phyloP scores from a whole-genome alignment of 2,113 vertebrate genomes.

The Melozone crissalis region DNA sequence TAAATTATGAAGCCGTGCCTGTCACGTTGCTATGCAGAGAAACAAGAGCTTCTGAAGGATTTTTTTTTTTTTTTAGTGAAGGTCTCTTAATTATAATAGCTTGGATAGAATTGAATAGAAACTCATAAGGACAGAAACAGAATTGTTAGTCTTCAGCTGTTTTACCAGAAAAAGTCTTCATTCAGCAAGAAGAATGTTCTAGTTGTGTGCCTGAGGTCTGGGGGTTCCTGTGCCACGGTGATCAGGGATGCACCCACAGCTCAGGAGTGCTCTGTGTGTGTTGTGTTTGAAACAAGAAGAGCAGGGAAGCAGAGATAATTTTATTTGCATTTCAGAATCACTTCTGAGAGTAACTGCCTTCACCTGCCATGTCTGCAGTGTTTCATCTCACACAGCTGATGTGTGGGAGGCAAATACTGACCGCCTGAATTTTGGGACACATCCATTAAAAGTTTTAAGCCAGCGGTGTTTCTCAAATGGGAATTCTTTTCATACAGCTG shows the following conservation, averaged over 20 bases:
- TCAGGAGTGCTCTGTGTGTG: not conserved
- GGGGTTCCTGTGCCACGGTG: not conserved
- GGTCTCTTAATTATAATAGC: not conserved
- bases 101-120: not conserved
- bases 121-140: not conserved
- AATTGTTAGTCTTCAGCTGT: not conserved
- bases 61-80: not conserved
- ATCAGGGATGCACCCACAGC: not conserved
- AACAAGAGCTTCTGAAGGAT: not conserved
- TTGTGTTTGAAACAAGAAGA: not conserved
- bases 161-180: not conserved
- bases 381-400: not conserved
- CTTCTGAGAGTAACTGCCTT: not conserved
- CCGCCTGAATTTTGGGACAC: accelerated
- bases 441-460: not conserved
- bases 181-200: not conserved
- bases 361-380: accelerated
- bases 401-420: not conserved
- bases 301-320: not conserved
- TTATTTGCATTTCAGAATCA: not conserved
- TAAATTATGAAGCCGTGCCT: not conserved
- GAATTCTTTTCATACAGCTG: not conserved
- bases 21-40: not conserved
- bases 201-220: not conserved
- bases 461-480: not conserved